phyloP scores from a whole-genome alignment of 1,140 invertebrate species.

The Hycleus phaleratus region DNA sequence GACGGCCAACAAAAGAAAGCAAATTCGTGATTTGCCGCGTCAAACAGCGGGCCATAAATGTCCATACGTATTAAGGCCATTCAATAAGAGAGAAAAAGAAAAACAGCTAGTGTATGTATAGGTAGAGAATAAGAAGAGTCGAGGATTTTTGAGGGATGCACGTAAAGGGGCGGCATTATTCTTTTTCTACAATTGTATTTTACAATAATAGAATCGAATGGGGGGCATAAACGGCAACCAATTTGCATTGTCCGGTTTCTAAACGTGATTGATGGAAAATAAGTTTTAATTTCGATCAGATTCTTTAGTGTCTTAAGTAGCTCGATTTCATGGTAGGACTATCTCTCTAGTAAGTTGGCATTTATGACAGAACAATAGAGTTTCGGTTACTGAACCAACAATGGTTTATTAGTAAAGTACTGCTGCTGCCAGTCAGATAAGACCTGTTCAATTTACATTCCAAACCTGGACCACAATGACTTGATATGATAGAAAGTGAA shows the following conservation, averaged over 20 bases:
- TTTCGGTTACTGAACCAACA: constrained; percentile 36
- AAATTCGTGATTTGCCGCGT: constrained; percentile 33
- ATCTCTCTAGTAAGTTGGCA: constrained; percentile 15
- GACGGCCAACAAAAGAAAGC: constrained; percentile 29
- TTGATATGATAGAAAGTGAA: constrained; percentile 31
- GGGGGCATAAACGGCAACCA: constrained; percentile 5
- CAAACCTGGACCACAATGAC: constrained; percentile 32
- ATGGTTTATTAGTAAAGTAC: constrained; percentile 38
- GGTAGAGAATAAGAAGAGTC: too few relatives aligned
- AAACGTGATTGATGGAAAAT: too few relatives aligned
- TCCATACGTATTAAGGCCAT: constrained; percentile 28
- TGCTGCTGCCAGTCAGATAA: constrained; percentile 34
- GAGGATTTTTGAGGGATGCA: constrained; percentile 3
- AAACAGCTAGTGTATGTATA: constrained; percentile 7
- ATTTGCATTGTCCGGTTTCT: constrained; percentile 4
- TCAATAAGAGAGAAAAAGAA: not conserved
- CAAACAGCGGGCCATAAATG: constrained; percentile 29
- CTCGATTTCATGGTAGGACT: too few relatives aligned
- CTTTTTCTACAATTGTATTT: constrained; percentile 1
- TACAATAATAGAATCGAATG: constrained; percentile 2
- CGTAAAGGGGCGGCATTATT: not conserved
- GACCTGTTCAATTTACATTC: constrained; percentile 39
- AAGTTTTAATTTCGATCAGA: too few relatives aligned
- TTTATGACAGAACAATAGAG: constrained; percentile 33
- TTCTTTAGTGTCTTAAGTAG: too few relatives aligned